These are phyloP conservation scores for Lissonota sp. DNA, from an alignment of 2,888 invertebrate species.

Conservation along the genomic window DNA sequence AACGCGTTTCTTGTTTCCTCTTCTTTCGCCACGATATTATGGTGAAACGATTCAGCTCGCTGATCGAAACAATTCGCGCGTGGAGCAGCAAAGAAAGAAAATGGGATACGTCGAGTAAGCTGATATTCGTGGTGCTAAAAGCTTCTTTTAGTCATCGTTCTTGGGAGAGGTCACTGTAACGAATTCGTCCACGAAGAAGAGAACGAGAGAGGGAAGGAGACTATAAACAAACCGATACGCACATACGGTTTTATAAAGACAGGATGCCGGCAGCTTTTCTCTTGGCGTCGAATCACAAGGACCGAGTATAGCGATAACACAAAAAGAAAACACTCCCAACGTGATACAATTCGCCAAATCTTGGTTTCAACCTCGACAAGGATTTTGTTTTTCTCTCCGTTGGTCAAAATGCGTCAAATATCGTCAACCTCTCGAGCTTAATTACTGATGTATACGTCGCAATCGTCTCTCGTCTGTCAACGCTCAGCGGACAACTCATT, in stretches of 20 bases:
- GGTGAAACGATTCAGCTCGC: slow-evolving; percentile 38
- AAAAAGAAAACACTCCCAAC: neutral
- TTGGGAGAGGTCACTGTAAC: slow-evolving; percentile 40
- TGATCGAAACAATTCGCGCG: slow-evolving; percentile 9
- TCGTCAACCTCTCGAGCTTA: neutral
- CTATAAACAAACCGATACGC: slow-evolving; percentile 23
- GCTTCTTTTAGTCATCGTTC: slow-evolving; percentile 48
- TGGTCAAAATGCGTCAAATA: neutral
- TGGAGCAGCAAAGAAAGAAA: slow-evolving; percentile 27
- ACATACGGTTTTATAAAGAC: neutral
- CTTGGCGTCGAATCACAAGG: slow-evolving; percentile 32
- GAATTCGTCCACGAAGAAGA: slow-evolving; percentile 47
- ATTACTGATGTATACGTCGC: slow-evolving; percentile 53
- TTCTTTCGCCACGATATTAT: slow-evolving; percentile 36
- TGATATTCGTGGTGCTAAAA: slow-evolving; percentile 53
- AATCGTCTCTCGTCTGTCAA: slow-evolving; percentile 54
- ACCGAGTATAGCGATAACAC: slow-evolving; percentile 13
- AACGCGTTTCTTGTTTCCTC: neutral
- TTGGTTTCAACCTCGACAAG: neutral
- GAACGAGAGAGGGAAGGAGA: slow-evolving; percentile 14
- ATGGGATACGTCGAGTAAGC: slow-evolving; percentile 40
- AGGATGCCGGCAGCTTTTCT: slow-evolving; percentile 4
- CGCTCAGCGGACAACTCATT: slow-evolving; percentile 62
- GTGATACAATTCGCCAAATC: neutral
- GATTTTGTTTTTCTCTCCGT: neutral